Conservation (phyloP, 2,797 vertebrate species). For the Tokudaia muenninki region DNA sequence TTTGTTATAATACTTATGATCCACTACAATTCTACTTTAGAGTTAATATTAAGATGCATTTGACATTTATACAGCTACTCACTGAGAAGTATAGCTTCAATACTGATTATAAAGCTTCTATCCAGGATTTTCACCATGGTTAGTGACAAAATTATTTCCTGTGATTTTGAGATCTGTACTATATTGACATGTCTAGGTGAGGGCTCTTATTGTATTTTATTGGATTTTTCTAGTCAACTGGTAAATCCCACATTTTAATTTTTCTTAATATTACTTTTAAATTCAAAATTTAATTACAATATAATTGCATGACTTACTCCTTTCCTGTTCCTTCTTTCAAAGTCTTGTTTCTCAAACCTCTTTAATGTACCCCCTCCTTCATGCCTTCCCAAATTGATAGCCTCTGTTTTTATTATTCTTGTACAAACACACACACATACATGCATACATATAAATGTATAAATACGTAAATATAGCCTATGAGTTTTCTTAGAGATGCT, state of each 20-base stretch:
- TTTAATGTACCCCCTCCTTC: neutral
- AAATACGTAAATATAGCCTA: neutral
- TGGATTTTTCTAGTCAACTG: neutral
- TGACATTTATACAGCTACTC: neutral
- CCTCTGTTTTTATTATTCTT: neutral
- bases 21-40: neutral
- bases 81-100: neutral
- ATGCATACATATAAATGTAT: neutral
- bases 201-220: neutral
- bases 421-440: neutral
- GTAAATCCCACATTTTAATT: neutral
- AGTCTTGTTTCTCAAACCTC: neutral
- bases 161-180: neutral
- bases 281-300: neutral
- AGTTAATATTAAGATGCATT: neutral
- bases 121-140: neutral
- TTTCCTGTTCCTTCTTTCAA: neutral
- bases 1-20: neutral
- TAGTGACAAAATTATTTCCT: neutral
- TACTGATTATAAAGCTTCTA: neutral
- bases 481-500: neutral
- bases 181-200: neutral
- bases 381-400: neutral
- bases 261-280: neutral
- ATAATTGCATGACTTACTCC: neutral